Evolutionary conservation across 2,888 invertebrate genomes (phyloP).

Genomic region (Drosophila melanosoma): DNA sequence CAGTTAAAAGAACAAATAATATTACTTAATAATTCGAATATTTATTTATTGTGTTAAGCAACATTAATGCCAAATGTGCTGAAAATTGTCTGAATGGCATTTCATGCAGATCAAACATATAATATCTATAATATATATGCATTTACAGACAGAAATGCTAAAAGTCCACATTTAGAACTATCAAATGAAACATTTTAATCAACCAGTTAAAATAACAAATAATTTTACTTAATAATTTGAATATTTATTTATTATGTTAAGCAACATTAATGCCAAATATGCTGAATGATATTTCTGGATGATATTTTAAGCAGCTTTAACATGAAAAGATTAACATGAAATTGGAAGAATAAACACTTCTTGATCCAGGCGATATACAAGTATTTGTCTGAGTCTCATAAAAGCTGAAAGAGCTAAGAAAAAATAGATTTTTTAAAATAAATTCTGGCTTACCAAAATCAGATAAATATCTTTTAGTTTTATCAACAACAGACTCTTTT

Average conservation of each 20-base stretch:
- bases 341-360: not conserved
- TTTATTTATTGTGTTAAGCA: not conserved
- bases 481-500: not conserved
- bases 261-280: not conserved
- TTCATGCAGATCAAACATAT: not conserved
- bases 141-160: not conserved
- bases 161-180: not conserved
- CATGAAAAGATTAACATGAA: not conserved
- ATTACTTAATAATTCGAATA: not conserved
- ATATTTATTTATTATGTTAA: not conserved
- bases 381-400: not conserved
- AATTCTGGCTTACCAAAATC: not conserved
- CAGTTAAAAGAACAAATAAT: not conserved
- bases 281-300: not conserved
- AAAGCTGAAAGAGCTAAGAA: not conserved
- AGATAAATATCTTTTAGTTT: accelerated
- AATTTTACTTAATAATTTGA: not conserved
- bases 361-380: not conserved
- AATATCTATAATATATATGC: not conserved
- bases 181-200: no score
- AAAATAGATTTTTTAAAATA: not conserved
- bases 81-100: not conserved
- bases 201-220: no score
- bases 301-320: not conserved
- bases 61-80: not conserved